Evolutionary conservation across 2,888 invertebrate genomes (phyloP).

Genomic region (Notocelia uddmanniana): DNA sequence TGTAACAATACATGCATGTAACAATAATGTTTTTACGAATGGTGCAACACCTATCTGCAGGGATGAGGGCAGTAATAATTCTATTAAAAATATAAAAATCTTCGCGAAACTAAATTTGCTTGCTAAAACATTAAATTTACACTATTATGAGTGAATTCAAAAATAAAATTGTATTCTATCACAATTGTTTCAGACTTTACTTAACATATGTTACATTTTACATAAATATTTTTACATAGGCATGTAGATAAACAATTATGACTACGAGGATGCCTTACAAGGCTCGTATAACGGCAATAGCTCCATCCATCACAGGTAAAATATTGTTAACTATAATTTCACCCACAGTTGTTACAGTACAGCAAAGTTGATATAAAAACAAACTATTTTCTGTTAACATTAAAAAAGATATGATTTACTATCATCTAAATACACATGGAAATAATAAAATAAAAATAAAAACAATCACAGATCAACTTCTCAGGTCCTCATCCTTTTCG

Average conservation of each 20-base stretch:
- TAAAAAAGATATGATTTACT: slow-evolving; percentile 42
- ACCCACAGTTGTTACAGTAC: not conserved
- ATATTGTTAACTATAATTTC: slow-evolving; percentile 30
- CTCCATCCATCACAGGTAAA: slow-evolving; percentile 70
- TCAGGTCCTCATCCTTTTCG: slow-evolving; percentile 6
- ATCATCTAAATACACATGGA: slow-evolving; percentile 39
- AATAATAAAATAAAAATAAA: slow-evolving; percentile 44
- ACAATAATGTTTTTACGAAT: not conserved
- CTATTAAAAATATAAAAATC: slow-evolving; percentile 30
- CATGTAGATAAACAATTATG: slow-evolving; percentile 54
- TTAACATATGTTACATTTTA: slow-evolving; percentile 57
- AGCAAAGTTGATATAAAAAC: slow-evolving; percentile 3
- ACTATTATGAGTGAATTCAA: slow-evolving; percentile 38
- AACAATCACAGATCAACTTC: slow-evolving; percentile 46
- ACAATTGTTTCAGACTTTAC: slow-evolving; percentile 67
- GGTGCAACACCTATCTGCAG: not conserved
- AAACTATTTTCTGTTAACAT: slow-evolving; percentile 17
- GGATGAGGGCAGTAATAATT: slow-evolving; percentile 21
- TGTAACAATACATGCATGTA: not conserved
- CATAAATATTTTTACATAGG: slow-evolving; percentile 60
- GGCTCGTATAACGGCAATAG: slow-evolving; percentile 52
- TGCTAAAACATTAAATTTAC: slow-evolving; percentile 31
- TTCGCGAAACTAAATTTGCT: slow-evolving; percentile 24
- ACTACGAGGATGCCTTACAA: slow-evolving; percentile 52
- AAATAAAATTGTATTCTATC: slow-evolving; percentile 44